Percentiles rank a stretch among this genome's conserved stretches.
phyloP scores from a whole-genome alignment of 64 coral and sea anemone genomes.

The Dendrophyllia cribrosa region DNA sequence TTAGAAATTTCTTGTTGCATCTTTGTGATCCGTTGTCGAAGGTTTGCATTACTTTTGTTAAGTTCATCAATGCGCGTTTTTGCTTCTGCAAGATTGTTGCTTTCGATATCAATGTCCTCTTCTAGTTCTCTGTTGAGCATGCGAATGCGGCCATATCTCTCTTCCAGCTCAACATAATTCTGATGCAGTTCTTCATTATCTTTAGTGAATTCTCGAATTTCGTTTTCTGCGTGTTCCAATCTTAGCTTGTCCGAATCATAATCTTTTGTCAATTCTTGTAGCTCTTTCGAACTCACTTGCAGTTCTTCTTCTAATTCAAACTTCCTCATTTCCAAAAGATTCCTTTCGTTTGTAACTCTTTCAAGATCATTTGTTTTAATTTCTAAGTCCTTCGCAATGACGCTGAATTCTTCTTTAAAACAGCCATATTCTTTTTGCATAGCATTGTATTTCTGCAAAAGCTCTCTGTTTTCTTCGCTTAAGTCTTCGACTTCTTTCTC shows the following conservation, averaged over 20 bases:
- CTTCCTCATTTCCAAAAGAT: conserved; percentile 11
- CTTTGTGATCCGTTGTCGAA: not conserved
- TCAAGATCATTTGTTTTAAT: not conserved
- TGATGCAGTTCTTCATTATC: conserved; percentile 45
- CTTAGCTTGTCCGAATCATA: not conserved
- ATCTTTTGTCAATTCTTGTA: not conserved
- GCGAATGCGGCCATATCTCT: conserved; percentile 16
- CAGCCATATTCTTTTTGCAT: conserved; percentile 15
- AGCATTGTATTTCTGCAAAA: conserved; percentile 19
- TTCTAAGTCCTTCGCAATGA: not conserved
- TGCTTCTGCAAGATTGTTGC: not conserved
- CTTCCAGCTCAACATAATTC: conserved; percentile 15
- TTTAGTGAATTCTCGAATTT: conserved; percentile 4
- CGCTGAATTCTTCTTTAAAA: conserved; percentile 5
- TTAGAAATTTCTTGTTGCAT: conserved; percentile 27
- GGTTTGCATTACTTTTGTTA: not conserved
- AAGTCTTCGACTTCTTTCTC: conserved; percentile 50
- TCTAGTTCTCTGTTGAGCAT: conserved; percentile 37
- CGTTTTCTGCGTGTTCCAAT: conserved; percentile 3
- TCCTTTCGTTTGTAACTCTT: not conserved
- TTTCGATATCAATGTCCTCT: conserved; percentile 41
- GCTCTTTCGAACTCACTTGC: not conserved
- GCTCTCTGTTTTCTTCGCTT: conserved; percentile 29
- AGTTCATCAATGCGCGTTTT: conserved; percentile 3
- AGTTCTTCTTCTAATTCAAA: not conserved